These are phyloP conservation scores for Xiphophorus birchmanni DNA, from an alignment of 2,797 vertebrate genomes.

Conservation along the genomic window DNA sequence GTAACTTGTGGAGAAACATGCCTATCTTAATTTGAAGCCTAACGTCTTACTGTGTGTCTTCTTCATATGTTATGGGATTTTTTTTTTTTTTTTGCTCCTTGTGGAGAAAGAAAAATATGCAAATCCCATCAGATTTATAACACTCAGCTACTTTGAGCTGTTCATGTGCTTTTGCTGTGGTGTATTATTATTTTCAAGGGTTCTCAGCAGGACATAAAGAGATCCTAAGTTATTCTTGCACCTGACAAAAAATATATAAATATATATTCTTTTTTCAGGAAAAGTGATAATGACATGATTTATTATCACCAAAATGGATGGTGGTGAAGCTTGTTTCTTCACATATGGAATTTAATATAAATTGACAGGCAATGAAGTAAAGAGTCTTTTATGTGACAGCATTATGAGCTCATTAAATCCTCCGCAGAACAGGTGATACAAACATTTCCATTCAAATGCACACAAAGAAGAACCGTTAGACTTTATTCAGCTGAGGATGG, in stretches of 20 bases:
- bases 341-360: slow-evolving; percentile 69
- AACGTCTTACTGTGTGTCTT: slow-evolving; percentile 49
- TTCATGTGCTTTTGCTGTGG: slow-evolving; percentile 65
- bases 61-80: slow-evolving; percentile 57
- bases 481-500: slow-evolving; percentile 55
- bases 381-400: slow-evolving; percentile 75
- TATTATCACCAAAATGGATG: slow-evolving; percentile 67
- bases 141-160: slow-evolving; percentile 70
- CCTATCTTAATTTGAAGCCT: slow-evolving; percentile 49
- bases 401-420: slow-evolving; percentile 72
- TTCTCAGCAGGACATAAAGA: slow-evolving; percentile 79
- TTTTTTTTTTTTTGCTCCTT: slow-evolving; percentile 54
- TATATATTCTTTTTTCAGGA: slow-evolving; percentile 32
- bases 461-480: slow-evolving; percentile 46
- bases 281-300: slow-evolving; percentile 75
- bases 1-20: slow-evolving; percentile 49
- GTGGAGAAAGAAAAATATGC: slow-evolving; percentile 69
- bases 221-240: slow-evolving; percentile 78
- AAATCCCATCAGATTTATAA: slow-evolving; percentile 79
- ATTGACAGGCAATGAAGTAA: slow-evolving; percentile 65
- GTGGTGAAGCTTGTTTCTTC: slow-evolving; percentile 61
- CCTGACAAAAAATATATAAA: slow-evolving; percentile 65
- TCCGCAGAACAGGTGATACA: slow-evolving; percentile 63
- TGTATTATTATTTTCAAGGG: slow-evolving; percentile 79
- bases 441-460: slow-evolving; percentile 66